Base-by-base conservation (phyloP, 2,888 invertebrate species). In the Drosophila lacicola region DNA sequence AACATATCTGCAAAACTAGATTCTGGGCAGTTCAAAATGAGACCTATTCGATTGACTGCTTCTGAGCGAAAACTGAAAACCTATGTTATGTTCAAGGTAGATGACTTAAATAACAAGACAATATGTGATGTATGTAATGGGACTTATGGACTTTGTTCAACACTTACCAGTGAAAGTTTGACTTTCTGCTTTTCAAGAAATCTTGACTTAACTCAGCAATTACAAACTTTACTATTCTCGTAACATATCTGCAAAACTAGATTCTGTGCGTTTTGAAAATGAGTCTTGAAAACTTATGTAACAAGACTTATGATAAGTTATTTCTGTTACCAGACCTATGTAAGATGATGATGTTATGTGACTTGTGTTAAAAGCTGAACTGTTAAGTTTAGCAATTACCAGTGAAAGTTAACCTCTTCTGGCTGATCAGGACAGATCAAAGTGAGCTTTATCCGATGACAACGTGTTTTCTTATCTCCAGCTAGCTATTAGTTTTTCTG, bases 401-500 rank as follows among this genome's bases (percentile, higher is more conserved):
- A 29, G 19, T 17, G 41, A 9, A 50, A 19, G 17, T 47, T 29
- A 14, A 58, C 29, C 51, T 53, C 13, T 21, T 49, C 17, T 29
- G 44, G 14, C 17, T n/a, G 44, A 45, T 67, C 51, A 41, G 10
- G 0, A 8, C 13, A 44, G 44, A 21, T 21, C 4, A 37, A 17
- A n/a, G 13, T 13, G 3, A 39, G n/a, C 19, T 3, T 29, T 37
- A 50, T 46, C 41, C 14, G 17, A 46, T 47, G 46, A 10, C 10
- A 67, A 39, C 39, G 21, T 33, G 9, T 19, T 10, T 37, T 39
- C 56, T 73, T 81, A 83, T 83, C 73, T 70, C 14, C 14, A 9
- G 29, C n/a, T 10, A 33, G 19, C 14, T 39, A 69, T 67, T 46
- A 17, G 50, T 41, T 53, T 68, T 64, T 42, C 37, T 14, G 47